phyloP scores from a whole-genome alignment of 1,140 invertebrate species.

The Phymastichus coffea region DNA sequence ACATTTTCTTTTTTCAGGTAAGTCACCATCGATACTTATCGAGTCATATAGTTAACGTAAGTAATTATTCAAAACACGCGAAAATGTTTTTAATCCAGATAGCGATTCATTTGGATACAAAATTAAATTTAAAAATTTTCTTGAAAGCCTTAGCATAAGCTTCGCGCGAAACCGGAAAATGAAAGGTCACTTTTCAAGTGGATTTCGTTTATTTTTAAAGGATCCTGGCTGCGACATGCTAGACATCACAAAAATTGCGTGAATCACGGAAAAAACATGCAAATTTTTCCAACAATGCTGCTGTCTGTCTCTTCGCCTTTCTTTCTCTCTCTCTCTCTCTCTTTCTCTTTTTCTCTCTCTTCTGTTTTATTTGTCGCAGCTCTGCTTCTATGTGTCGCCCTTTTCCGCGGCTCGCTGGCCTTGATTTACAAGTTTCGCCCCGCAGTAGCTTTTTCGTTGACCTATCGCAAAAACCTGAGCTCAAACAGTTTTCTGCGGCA shows the following conservation, averaged over 20 bases:
- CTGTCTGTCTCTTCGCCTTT: neutral
- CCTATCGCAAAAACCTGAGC: too few relatives aligned
- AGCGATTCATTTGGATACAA: too few relatives aligned
- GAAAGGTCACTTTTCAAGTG: constrained; percentile 3
- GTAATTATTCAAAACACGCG: too few relatives aligned
- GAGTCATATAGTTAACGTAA: too few relatives aligned
- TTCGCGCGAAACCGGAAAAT: too few relatives aligned
- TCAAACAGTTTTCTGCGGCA: too few relatives aligned
- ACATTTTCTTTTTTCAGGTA: too few relatives aligned
- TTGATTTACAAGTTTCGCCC: constrained; percentile 10
- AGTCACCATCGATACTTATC: too few relatives aligned
- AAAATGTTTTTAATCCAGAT: too few relatives aligned
- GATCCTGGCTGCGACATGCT: constrained; percentile 14
- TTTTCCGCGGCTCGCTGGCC: neutral
- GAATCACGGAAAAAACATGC: constrained; percentile 20
- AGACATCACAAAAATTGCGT: constrained; percentile 15
- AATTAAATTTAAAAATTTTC: too few relatives aligned
- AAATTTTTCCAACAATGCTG: constrained; percentile 17
- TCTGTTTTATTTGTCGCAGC: neutral
- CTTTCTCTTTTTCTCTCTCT: neutral
- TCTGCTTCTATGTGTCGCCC: neutral
- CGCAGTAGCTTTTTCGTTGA: neutral
- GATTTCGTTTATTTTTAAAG: constrained; percentile 9
- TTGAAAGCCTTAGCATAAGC: too few relatives aligned
- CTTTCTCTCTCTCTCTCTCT: neutral